phyloP scores from a whole-genome alignment of 2,888 invertebrate species.

The Drosophila mayaguana region DNA sequence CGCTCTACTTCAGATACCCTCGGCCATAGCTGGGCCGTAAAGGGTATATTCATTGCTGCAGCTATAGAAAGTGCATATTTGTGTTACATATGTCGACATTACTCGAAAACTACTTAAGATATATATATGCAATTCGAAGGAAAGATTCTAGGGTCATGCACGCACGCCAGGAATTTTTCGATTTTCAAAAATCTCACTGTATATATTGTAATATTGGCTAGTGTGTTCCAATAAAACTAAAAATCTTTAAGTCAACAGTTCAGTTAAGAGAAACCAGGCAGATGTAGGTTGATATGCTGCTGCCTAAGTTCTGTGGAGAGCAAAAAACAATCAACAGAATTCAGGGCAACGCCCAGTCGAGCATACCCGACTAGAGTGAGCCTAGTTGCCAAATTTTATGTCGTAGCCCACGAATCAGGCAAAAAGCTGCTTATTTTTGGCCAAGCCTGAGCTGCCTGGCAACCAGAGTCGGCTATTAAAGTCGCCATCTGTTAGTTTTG shows the following conservation, averaged over 20 bases:
- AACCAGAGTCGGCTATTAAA: background rate
- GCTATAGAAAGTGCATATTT: background rate
- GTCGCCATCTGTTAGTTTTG: slow-evolving; percentile 13
- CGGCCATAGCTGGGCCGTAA: rapidly evolving
- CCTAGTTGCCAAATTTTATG: background rate
- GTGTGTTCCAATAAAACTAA: too few relatives aligned
- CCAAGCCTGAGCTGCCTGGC: background rate
- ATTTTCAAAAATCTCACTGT: too few relatives aligned
- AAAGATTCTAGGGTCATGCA: too few relatives aligned
- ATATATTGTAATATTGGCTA: too few relatives aligned
- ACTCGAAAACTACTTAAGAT: too few relatives aligned
- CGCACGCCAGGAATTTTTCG: too few relatives aligned
- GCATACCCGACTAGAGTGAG: background rate
- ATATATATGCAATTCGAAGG: too few relatives aligned
- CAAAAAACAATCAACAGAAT: background rate
- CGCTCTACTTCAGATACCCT: background rate
- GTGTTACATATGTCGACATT: too few relatives aligned
- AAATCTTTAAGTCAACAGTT: too few relatives aligned
- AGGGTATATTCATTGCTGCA: background rate
- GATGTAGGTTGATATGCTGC: too few relatives aligned
- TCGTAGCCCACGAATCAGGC: background rate
- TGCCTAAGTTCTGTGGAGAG: too few relatives aligned
- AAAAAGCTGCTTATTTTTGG: slow-evolving; percentile 11
- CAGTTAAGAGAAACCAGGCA: too few relatives aligned
- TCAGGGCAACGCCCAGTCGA: background rate